Evolutionary conservation across 2,797 vertebrate species (phyloP).

Genomic region (Spatula clypeata): DNA sequence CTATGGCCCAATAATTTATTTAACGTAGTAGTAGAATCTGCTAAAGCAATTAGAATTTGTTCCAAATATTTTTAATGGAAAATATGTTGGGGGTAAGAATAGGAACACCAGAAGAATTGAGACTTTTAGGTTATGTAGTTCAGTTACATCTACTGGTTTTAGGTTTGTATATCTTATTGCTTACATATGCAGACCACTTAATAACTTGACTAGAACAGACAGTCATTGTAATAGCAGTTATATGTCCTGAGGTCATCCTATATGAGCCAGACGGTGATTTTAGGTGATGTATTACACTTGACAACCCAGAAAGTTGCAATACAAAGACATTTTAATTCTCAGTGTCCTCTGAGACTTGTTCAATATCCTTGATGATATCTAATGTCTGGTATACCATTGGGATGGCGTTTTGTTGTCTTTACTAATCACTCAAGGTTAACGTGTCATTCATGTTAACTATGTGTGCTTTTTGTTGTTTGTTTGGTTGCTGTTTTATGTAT

Average conservation of each 20-base stretch:
- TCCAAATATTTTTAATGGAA: constrained; percentile 70
- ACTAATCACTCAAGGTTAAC: constrained; percentile 50
- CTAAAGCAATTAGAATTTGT: constrained; percentile 81
- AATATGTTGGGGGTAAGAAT: constrained; percentile 34
- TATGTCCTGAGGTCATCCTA: constrained; percentile 62
- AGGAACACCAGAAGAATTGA: constrained; percentile 26
- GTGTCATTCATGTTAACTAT: not conserved
- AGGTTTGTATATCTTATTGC: constrained; percentile 63
- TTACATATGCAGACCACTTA: constrained; percentile 71
- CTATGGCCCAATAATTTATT: constrained; percentile 74
- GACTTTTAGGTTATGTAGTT: constrained; percentile 25
- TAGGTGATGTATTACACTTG: constrained; percentile 65
- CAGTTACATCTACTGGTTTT: constrained; percentile 10
- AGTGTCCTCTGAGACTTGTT: constrained; percentile 44
- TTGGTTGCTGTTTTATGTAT: not conserved
- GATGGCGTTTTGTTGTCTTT: constrained; percentile 46
- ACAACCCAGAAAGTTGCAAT: constrained; percentile 60
- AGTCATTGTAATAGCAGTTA: constrained; percentile 47
- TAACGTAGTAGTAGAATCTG: constrained; percentile 76
- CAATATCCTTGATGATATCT: constrained; percentile 62
- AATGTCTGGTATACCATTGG: constrained; percentile 9
- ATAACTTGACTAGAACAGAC: constrained; percentile 59
- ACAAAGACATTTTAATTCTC: constrained; percentile 57
- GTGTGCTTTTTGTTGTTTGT: not conserved
- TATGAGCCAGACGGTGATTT: constrained; percentile 38